Percentiles rank a stretch among this genome's conserved stretches.
Evolutionary conservation across 2,797 vertebrate genomes (phyloP).

Genomic region (Anniella stebbinsi): DNA sequence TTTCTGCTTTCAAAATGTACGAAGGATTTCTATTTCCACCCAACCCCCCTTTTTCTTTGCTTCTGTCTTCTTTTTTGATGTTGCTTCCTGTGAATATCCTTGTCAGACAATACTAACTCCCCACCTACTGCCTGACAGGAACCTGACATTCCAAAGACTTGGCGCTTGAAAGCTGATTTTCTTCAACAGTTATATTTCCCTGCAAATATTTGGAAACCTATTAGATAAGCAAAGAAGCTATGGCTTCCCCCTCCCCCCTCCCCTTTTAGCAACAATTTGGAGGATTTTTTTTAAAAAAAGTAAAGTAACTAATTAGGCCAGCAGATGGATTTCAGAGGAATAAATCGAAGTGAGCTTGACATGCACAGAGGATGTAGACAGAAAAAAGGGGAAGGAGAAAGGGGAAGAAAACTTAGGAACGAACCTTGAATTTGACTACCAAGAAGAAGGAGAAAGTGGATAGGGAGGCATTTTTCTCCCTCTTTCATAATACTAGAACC

Average conservation of each 20-base stretch:
- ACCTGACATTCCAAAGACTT: slow-evolving; percentile 69
- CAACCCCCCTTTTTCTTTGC: slow-evolving; percentile 51
- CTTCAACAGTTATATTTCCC: slow-evolving; percentile 62
- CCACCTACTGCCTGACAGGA: slow-evolving; percentile 67
- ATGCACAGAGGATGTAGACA: slow-evolving; percentile 4
- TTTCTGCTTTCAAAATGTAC: neutral
- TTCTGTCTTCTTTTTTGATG: slow-evolving; percentile 69
- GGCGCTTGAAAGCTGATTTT: slow-evolving; percentile 67
- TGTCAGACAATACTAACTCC: slow-evolving; percentile 72
- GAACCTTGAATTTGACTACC: neutral
- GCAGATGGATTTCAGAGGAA: slow-evolving; percentile 39
- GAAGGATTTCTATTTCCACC: slow-evolving; percentile 43
- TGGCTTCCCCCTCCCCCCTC: neutral
- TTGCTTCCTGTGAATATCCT: slow-evolving; percentile 60
- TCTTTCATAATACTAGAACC: too few species aligned
- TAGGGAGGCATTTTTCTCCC: too few species aligned
- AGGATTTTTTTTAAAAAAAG: slow-evolving; percentile 21
- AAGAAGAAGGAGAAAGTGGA: neutral
- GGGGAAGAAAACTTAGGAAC: neutral
- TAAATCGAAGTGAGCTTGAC: neutral
- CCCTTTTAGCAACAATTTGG: slow-evolving; percentile 35
- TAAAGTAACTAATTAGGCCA: slow-evolving; percentile 54
- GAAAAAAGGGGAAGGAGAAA: neutral
- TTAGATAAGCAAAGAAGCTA: slow-evolving; percentile 46
- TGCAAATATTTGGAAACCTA: slow-evolving; percentile 65